Conservation (phyloP, 2,888 invertebrate species). For the Oligia strigilis region DNA sequence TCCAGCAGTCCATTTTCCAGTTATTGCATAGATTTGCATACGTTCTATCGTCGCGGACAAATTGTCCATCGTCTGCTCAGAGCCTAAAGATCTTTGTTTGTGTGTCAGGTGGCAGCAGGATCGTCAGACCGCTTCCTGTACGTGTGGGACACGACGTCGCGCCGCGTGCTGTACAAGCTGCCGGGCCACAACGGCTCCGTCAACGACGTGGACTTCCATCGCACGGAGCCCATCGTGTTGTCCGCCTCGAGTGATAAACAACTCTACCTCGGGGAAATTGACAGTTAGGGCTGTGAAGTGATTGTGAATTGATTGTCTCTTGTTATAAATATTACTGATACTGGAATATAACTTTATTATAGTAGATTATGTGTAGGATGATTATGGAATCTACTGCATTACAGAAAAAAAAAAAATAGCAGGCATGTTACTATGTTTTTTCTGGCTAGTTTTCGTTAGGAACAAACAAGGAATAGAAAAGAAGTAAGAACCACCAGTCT, state of each 20-base stretch:
- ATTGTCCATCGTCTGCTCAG: neutral
- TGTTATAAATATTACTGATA: constrained; percentile 2
- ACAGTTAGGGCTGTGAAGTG: constrained; percentile 77
- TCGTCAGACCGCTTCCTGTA: constrained; percentile 99
- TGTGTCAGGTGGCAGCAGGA: constrained; percentile 92
- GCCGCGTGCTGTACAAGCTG: constrained; percentile 98
- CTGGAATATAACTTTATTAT: neutral
- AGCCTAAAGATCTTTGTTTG: neutral
- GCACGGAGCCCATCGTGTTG: constrained; percentile 97
- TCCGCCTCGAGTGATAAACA: constrained; percentile 99
- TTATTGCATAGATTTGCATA: too few species aligned
- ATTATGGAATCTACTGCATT: neutral
- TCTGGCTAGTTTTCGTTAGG: neutral
- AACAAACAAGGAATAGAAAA: neutral
- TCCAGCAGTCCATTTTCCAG: too few species aligned
- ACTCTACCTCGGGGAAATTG: constrained; percentile 98
- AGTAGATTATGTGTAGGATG: neutral
- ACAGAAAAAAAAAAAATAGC: neutral
- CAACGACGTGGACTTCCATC: constrained; percentile 98
- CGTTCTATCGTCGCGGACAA: neutral
- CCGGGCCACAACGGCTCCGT: constrained; percentile 99
- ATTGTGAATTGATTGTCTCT: constrained; percentile 6
- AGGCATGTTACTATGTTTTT: neutral
- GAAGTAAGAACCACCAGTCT: neutral
- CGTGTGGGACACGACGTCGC: constrained; percentile 98